Evolutionary conservation across 23 tunicate species (phyloP), one percentile per base, ranked within the genome.

Genomic region (Halocynthia roretzi): DNA sequence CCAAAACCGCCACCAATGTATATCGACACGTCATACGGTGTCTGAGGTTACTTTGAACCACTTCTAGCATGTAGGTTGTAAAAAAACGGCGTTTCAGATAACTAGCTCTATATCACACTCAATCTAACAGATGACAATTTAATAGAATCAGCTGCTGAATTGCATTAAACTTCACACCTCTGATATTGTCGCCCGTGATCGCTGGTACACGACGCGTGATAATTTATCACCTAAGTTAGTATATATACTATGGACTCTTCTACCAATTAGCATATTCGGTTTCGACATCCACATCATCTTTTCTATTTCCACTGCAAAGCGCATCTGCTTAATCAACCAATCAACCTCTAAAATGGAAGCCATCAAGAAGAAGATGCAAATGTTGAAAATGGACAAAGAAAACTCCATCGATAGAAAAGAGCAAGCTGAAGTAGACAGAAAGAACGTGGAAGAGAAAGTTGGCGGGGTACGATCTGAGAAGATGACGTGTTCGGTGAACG

Each of bases 281-380:
- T 65, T n/a, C 17, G 15, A 10, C 6, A 15, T 20, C 18, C 70
- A 8, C 17, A 20, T 48, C 10, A 10, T 40, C 31, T 65, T 2
- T 10, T 48, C 70, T 65, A 44, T 65, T 0, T 10, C 70, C 5
- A 65, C 22, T 31, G 44, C 44, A 31, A 31, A 31, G 44, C 4
- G 44, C 44, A 31, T 31, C 44, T 31, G 44, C 44, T 31, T 31
- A 31, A 31, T 31, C 44, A 31, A 31, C 44, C 44, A 31, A 31
- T 31, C 49, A 52, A 53, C 10, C 19, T 17, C 58, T 15, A 89
- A 84, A 77, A 93, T 93, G 98, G 98, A 93, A 80, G 98, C 98
- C 20, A 93, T 93, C 72, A 93, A 93, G 68, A 93, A 93, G 81
- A 93, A 93, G 85, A 93, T 93, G 98, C 80, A 84, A 19, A 93